phyloP scores from a whole-genome alignment of 2,113 vertebrate genomes.

The Melanotaenia duboulayi region DNA sequence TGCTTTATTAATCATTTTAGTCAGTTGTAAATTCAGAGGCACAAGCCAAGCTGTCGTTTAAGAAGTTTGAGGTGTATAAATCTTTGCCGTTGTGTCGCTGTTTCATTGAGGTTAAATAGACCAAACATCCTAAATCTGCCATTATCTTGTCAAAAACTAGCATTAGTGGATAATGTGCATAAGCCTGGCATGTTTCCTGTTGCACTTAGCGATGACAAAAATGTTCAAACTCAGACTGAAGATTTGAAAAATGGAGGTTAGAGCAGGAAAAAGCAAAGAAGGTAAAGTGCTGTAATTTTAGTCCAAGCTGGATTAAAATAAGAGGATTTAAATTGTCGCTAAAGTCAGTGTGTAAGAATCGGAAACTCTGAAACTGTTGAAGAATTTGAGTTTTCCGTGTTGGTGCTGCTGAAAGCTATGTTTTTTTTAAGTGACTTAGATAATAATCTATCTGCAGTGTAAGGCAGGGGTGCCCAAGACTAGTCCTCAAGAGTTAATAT shows the following conservation, averaged over 20 bases:
- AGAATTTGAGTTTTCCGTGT: not conserved
- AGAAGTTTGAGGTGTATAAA: constrained; percentile 30
- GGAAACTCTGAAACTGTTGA: not conserved
- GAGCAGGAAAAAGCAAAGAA: not conserved
- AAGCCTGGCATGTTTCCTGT: constrained; percentile 16
- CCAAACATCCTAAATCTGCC: constrained; percentile 37
- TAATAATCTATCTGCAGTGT: too few relatives aligned
- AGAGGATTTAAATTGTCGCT: not conserved
- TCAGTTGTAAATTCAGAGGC: constrained; percentile 49
- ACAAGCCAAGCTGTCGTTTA: constrained; percentile 48
- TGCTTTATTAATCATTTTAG: constrained; percentile 44
- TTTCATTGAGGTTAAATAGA: constrained; percentile 24
- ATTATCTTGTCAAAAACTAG: constrained; percentile 46
- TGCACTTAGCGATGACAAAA: constrained; percentile 11
- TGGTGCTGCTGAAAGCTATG: not conserved
- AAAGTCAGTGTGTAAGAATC: not conserved
- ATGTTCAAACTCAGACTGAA: constrained; percentile 11
- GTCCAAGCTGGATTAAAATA: not conserved
- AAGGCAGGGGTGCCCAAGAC: too few relatives aligned
- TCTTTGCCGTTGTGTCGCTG: constrained; percentile 36
- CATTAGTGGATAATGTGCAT: constrained; percentile 42
- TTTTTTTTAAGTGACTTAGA: not conserved
- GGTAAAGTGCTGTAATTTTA: constrained; percentile 19
- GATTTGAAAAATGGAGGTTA: constrained; percentile 20
- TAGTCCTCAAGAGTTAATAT: too few relatives aligned